Evolutionary conservation across 2,888 invertebrate genomes (phyloP), one percentile per base, ranked within the genome.

Genomic region (Heliothis peltigera): DNA sequence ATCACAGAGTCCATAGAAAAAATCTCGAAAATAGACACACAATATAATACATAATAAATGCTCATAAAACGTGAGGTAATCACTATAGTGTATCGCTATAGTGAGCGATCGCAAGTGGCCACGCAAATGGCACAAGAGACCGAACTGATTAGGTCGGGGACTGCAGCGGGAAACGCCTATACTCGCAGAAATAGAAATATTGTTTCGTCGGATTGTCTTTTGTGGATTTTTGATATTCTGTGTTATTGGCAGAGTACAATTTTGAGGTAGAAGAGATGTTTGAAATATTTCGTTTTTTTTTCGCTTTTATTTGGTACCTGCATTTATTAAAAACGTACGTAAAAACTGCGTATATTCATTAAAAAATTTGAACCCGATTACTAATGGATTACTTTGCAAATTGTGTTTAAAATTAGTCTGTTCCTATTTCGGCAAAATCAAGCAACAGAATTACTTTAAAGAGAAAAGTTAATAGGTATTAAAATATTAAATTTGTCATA

Each of bases 111-210:
- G 87, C 83, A 87, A 80, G 82, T 81, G 84, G 86, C 80, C 87
- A 88, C 85, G 87, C 87, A 88, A 88, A 89, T 87, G 89, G 87
- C 90, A 88, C 89, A 56, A 84, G 92, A 92, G 92, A 90, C 85
- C 81, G 70, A 76, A 64, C 76, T 92, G 91, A 94, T 93, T 92
- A 92, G 91, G 84, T 92, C 85, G 80, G 93, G 92, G 93, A 92
- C 92, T 88, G 87, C 87, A 87, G 75, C 82, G 82, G 79, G 74
- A 85, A 86, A 83, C 84, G 87, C 84, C 84, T 79, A 81, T 77
- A 80, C 80, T 84, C 81, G 81, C 82, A 75, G 65, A 80, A 79
- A 67, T 72, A 77, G 79, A 82, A 83, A 81, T 86, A 84, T 84
- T 84, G 79, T 80, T 75, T 63, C 39, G 48, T 64, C 39, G 48